These are phyloP conservation scores for Hypercompe scribonia DNA, from an alignment of 2,888 invertebrate species.

Conservation along the genomic window DNA sequence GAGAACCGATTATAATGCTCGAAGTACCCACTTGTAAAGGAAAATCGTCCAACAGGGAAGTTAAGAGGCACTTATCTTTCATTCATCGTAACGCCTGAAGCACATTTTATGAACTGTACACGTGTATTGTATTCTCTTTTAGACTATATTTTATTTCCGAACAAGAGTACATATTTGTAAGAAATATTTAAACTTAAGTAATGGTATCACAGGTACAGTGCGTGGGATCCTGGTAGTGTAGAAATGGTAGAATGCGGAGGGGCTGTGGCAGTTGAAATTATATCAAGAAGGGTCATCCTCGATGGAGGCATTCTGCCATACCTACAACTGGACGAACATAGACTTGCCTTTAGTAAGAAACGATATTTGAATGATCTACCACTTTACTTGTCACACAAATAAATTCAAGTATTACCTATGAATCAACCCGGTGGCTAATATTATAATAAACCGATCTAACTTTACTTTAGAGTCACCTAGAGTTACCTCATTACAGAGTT, in stretches of 20 bases:
- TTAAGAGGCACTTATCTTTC: not conserved
- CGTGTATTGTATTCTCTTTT: not conserved
- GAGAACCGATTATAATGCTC: not conserved
- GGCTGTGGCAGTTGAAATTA: conserved; percentile 70
- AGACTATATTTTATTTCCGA: not conserved
- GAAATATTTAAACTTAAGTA: not conserved
- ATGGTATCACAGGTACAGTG: conserved; percentile 74
- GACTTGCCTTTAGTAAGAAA: conserved; percentile 77
- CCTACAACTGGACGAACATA: conserved; percentile 77
- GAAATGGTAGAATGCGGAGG: conserved; percentile 82
- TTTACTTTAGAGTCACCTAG: too few species aligned
- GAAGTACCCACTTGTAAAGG: not conserved
- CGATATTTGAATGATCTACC: not conserved
- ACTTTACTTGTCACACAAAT: not conserved
- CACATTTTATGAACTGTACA: not conserved
- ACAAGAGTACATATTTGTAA: not conserved
- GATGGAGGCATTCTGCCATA: conserved; percentile 73
- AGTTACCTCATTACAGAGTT: too few species aligned
- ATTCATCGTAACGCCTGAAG: not conserved
- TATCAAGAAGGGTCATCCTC: conserved; percentile 67
- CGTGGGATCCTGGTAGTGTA: conserved; percentile 77
- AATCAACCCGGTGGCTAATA: too few species aligned
- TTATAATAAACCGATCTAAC: too few species aligned
- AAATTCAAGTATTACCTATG: too few species aligned
- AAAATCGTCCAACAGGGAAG: not conserved